Percentiles rank a stretch among this genome's conserved stretches.
Conservation (phyloP, 2,888 invertebrate species). For the Drosophila vallismaia region DNA sequence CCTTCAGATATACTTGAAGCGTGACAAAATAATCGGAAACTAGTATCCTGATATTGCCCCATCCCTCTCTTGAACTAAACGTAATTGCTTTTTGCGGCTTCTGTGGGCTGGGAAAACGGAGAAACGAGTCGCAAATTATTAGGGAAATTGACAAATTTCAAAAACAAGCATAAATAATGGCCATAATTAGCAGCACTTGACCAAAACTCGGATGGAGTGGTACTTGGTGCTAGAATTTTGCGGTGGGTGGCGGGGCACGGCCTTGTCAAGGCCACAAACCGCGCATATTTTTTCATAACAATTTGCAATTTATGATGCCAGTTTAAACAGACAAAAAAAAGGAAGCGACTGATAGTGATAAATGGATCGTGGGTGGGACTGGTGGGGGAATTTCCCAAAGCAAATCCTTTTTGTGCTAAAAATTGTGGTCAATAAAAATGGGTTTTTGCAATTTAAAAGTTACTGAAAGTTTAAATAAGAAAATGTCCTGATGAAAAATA, state of each 20-base stretch:
- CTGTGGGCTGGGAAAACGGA: conserved; percentile 3
- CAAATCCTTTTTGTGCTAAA: background rate
- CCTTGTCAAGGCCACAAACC: conserved; percentile 29
- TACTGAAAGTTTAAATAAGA: too few relatives aligned
- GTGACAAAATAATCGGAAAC: conserved; percentile 4
- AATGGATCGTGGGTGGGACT: background rate
- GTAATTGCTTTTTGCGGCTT: conserved; percentile 38
- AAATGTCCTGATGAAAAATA: too few relatives aligned
- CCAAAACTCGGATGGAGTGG: conserved; percentile 10
- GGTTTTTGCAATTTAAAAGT: background rate
- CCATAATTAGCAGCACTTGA: conserved; percentile 50
- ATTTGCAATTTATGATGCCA: conserved; percentile 30
- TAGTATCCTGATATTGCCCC: background rate
- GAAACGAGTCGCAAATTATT: conserved; percentile 37
- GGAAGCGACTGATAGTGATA: background rate
- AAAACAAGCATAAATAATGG: conserved; percentile 55
- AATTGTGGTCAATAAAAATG: background rate
- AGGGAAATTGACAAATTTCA: conserved; percentile 46
- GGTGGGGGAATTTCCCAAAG: background rate
- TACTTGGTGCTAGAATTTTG: background rate
- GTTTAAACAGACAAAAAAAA: conserved; percentile 6
- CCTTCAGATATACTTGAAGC: background rate
- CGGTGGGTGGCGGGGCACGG: background rate
- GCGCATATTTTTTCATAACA: conserved; percentile 37
- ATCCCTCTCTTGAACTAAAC: background rate